These are phyloP conservation scores for Aleiodes alternator DNA, from an alignment of 2,888 invertebrate species.

Conservation along the genomic window DNA sequence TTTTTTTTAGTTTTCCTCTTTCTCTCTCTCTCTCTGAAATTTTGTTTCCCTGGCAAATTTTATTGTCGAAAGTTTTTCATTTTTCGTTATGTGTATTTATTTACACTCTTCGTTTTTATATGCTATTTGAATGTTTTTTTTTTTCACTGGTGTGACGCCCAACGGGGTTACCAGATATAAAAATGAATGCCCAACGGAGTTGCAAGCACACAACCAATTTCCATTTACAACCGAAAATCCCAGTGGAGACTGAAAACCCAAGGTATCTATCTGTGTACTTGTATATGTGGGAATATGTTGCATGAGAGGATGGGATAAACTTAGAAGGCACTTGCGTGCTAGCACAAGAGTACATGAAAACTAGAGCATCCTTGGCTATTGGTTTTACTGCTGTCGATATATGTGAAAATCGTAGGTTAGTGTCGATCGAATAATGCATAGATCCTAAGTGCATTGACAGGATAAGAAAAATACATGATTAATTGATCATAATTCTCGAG, in stretches of 20 bases:
- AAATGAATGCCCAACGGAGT: conserved; percentile 21
- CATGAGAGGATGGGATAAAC: neutral
- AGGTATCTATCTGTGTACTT: neutral
- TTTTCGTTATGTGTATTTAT: conserved; percentile 21
- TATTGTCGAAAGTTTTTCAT: conserved; percentile 12
- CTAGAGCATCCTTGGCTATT: conserved; percentile 20
- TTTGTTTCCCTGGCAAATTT: conserved; percentile 1
- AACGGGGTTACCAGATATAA: conserved; percentile 15
- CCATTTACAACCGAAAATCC: conserved; percentile 26
- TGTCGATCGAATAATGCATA: conserved; percentile 18
- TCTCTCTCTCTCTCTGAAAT: neutral
- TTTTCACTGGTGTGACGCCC: neutral
- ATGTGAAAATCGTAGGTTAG: conserved; percentile 18
- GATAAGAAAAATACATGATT: no score
- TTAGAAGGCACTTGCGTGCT: conserved; percentile 25
- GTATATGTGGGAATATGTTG: neutral
- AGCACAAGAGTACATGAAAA: conserved; percentile 14
- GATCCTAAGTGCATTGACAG: neutral
- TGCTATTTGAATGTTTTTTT: conserved; percentile 8
- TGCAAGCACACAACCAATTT: conserved; percentile 33
- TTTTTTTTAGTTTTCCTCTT: neutral
- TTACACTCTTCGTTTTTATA: conserved; percentile 15
- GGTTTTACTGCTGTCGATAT: conserved; percentile 24
- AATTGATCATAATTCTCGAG: no score
- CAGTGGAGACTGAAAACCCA: conserved; percentile 8